phyloP scores from a whole-genome alignment of 2,888 invertebrate genomes.

The Heliconius erato region DNA sequence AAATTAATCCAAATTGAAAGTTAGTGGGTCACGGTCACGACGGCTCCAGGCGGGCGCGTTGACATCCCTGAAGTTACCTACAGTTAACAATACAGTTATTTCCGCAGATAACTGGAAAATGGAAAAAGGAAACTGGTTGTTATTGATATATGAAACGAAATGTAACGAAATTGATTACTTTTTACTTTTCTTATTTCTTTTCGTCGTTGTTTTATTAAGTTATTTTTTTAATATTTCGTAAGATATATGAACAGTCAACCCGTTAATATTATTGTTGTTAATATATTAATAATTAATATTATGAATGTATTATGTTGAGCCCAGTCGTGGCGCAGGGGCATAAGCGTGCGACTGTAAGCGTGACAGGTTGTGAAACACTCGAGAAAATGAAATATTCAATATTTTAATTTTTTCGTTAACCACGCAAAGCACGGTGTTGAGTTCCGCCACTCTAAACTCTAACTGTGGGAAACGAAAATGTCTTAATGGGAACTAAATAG shows the following conservation, averaged over 20 bases:
- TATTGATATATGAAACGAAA: not conserved
- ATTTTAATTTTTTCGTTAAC: too few species aligned
- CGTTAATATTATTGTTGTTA: not conserved
- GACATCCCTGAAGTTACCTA: conserved; percentile 56
- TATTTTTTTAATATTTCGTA: not conserved
- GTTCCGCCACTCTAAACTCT: too few species aligned
- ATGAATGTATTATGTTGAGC: too few species aligned
- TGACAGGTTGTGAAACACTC: too few species aligned
- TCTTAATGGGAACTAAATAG: too few species aligned
- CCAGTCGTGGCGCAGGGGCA: too few species aligned
- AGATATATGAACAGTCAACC: not conserved
- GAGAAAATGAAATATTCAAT: too few species aligned
- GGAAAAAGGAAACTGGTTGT: not conserved
- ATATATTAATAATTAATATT: too few species aligned
- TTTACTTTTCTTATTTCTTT: not conserved
- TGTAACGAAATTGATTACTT: not conserved
- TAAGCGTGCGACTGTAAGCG: too few species aligned
- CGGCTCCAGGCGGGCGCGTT: conserved; percentile 58
- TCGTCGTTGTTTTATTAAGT: not conserved
- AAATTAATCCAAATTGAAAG: conserved; percentile 56
- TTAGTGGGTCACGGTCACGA: conserved; percentile 65
- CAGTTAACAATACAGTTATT: conserved; percentile 57
- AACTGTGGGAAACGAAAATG: too few species aligned
- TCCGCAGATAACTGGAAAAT: conserved; percentile 46
- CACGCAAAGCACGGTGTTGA: too few species aligned